These are phyloP conservation scores for Drosophila nannoptera DNA, from an alignment of 1,140 invertebrate genomes.

Conservation along the genomic window DNA sequence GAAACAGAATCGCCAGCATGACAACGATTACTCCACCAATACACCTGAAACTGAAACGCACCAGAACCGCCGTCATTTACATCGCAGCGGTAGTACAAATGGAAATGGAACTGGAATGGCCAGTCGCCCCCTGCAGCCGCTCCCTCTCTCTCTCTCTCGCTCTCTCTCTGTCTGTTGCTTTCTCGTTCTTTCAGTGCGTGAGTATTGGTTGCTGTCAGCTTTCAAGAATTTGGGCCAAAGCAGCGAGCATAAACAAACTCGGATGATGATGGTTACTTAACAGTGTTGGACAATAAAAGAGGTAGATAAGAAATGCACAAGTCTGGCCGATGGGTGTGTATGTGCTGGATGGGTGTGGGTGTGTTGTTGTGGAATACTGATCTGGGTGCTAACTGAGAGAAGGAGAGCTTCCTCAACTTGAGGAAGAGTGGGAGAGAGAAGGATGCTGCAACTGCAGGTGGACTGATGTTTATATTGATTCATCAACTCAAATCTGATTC, in stretches of 20 bases:
- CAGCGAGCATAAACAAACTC: slow-evolving; percentile 67
- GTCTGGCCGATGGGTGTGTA: slow-evolving; percentile 6
- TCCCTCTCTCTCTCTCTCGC: background rate
- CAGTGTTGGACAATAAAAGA: slow-evolving; percentile 65
- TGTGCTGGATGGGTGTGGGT: slow-evolving; percentile 34
- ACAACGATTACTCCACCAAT: slow-evolving; percentile 58
- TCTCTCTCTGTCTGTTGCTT: background rate
- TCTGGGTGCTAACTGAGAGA: slow-evolving; percentile 4
- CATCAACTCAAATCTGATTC: slow-evolving; percentile 8
- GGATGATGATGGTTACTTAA: slow-evolving; percentile 71
- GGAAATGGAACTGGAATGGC: slow-evolving; percentile 37
- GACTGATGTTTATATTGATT: slow-evolving; percentile 36
- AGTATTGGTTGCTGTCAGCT: slow-evolving; percentile 49
- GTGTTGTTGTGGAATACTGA: slow-evolving; percentile 36
- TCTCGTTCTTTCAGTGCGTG: background rate
- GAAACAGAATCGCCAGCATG: slow-evolving; percentile 72
- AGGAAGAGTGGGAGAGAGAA: background rate
- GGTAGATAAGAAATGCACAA: slow-evolving; percentile 14
- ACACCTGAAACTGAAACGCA: slow-evolving; percentile 42
- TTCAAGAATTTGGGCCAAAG: slow-evolving; percentile 72
- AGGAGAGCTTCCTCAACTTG: background rate
- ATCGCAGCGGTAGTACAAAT: slow-evolving; percentile 43
- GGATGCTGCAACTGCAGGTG: slow-evolving; percentile 44
- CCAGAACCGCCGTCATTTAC: slow-evolving; percentile 43
- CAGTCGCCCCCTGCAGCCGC: background rate